Evolutionary conservation across 2,888 invertebrate genomes (phyloP).

Genomic region (Elysia crispata): DNA sequence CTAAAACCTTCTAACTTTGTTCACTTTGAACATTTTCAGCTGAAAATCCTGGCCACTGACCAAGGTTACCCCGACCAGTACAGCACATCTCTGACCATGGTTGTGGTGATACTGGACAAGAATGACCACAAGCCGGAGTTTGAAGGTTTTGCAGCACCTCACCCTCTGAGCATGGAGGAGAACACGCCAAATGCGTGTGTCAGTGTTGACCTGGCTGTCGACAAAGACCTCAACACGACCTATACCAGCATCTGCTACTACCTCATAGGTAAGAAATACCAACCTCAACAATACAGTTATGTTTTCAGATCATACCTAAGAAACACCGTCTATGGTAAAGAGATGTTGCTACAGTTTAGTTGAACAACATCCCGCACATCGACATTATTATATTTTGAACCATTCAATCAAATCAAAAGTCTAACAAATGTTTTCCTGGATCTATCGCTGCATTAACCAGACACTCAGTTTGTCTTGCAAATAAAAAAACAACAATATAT

Average conservation of each 20-base stretch:
- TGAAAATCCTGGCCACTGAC: conserved; percentile 86
- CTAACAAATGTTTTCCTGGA: too few relatives aligned
- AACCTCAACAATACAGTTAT: too few relatives aligned
- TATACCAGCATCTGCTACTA: conserved; percentile 91
- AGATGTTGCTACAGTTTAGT: too few relatives aligned
- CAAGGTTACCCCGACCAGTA: conserved; percentile 86
- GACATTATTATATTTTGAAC: too few relatives aligned
- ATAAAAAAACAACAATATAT: too few relatives aligned
- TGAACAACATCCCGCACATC: too few relatives aligned
- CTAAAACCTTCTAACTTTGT: too few relatives aligned
- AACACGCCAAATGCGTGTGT: conserved; percentile 51
- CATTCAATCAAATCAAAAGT: too few relatives aligned
- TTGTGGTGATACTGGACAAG: conserved; percentile 78
- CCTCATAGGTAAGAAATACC: conserved; percentile 86
- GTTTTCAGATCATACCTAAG: too few relatives aligned
- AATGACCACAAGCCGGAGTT: conserved; percentile 75
- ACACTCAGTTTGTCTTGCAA: too few relatives aligned
- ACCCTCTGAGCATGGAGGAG: conserved; percentile 55
- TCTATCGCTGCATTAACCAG: too few relatives aligned
- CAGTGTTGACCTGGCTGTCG: conserved; percentile 80
- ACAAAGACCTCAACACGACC: conserved; percentile 86
- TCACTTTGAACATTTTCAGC: conserved; percentile 52
- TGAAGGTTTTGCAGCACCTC: conserved; percentile 58
- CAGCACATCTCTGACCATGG: conserved; percentile 85
- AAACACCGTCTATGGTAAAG: too few relatives aligned